These are phyloP conservation scores for Saturnia pavonia DNA, from an alignment of 2,888 invertebrate species.

Conservation along the genomic window DNA sequence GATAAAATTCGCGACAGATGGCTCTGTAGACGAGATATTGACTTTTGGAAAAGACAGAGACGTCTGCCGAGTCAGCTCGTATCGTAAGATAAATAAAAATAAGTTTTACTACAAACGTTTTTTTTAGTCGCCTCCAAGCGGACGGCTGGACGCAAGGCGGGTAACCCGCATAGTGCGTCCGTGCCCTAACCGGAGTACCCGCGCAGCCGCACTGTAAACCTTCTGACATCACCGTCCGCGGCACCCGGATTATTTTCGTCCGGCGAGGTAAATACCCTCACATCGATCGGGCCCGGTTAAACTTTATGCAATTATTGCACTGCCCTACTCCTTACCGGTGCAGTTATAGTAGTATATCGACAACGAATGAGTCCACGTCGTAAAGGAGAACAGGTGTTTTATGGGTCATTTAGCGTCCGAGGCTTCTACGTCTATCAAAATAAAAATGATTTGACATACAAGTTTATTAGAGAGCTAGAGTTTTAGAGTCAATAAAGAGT, in stretches of 20 bases:
- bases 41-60: no score
- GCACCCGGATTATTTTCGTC: conserved; percentile 80
- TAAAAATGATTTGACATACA: not conserved
- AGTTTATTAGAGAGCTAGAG: not conserved
- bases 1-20: no score
- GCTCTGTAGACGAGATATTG: no score
- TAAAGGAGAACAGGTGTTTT: conserved; percentile 6
- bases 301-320: conserved; percentile 81
- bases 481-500: no score
- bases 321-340: conserved; percentile 70
- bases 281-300: conserved; percentile 80
- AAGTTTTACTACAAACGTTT: not conserved
- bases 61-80: no score
- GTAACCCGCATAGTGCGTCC: conserved; percentile 33
- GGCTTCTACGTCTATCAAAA: not conserved
- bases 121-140: conserved; percentile 16
- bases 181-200: conserved; percentile 39
- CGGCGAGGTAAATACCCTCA: conserved; percentile 81
- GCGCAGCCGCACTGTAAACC: conserved; percentile 45
- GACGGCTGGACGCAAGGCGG: conserved; percentile 37
- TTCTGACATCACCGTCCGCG: conserved; percentile 74
- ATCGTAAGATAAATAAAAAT: not conserved
- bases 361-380: conserved; percentile 14
- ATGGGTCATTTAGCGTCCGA: conserved; percentile 2
- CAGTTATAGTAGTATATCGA: conserved; percentile 56